Base-by-base conservation (phyloP, 2,797 vertebrate species). In the Xenentodon cancila region DNA sequence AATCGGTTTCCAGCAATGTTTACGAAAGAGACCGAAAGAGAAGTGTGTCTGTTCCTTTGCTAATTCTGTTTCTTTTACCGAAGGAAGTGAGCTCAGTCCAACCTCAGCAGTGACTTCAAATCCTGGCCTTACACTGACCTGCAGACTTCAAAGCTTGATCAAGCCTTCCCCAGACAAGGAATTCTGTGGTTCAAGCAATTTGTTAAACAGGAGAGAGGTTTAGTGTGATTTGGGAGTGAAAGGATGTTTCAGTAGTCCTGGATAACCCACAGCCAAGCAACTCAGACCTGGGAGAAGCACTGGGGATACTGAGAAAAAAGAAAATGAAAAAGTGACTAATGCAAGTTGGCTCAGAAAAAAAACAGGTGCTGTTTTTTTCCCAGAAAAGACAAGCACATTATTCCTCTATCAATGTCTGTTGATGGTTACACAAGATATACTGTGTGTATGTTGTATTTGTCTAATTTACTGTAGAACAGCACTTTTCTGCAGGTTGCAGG, bases 91-190 rank as follows among this genome's bases (percentile, higher is more conserved):
- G 37, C 72, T 83, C 50, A 60, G 65, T 80, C 76, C 57, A 84
- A 72, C 79, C 79, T 71, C 70, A 64, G 78, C 80, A 68, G 59
- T 80, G 85, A 85, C 87, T 91, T 92, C 81, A 88, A 81, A 88
- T 84, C 68, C 78, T 91, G 79, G 81, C 90, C 90, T 86, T 70
- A 79, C 59, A 85, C 85, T 94, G 92, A 93, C 92, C 91, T 88
- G 76, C 68, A 84, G 70, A 92, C 90, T 92, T 93, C 91, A 93
- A 92, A 92, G 92, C 80, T 74, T 81, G 82, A 91, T 87, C 83
- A 83, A 88, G 77, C 73, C 70, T 92, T 87, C 77, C 76, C 79
- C 68, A 89, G 88, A 92, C 90, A 82, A 84, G 84, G 68, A 84
- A 85, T 86, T 86, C 81, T 82, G 73, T 87, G 86, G 81, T 85